Percentiles rank a stretch among this genome's conserved stretches.
These are phyloP conservation scores for Echinarachnius parma DNA, from an alignment of 53 echinoderm and acorn worm genomes.

Conservation along the genomic window DNA sequence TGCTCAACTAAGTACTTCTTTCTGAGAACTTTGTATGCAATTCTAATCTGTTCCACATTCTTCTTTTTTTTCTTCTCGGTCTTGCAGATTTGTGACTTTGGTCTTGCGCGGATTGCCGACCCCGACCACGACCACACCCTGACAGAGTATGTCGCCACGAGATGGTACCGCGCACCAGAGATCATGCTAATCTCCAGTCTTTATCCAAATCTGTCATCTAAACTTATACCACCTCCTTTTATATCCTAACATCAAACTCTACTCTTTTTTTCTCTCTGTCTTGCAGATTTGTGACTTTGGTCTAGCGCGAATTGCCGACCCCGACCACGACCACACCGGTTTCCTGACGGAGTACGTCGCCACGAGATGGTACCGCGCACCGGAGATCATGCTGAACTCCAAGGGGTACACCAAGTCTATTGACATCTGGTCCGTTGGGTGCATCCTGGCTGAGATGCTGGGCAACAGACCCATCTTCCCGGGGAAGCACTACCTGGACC, in stretches of 20 bases:
- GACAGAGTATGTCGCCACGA: too few species aligned
- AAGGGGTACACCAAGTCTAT: slow-evolving; percentile 98
- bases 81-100: too few species aligned
- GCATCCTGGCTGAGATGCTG: slow-evolving; percentile 97
- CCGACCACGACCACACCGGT: slow-evolving; percentile 97
- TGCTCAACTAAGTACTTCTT: too few species aligned
- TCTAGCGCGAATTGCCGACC: slow-evolving; percentile 98
- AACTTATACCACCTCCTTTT: too few species aligned
- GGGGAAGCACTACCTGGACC: slow-evolving; percentile 96
- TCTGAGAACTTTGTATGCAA: too few species aligned
- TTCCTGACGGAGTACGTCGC: slow-evolving; percentile 99
- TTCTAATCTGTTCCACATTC: too few species aligned
- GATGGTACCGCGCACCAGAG: too few species aligned
- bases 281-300: slow-evolving; percentile 99
- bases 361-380: slow-evolving; percentile 97
- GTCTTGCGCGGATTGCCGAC: too few species aligned
- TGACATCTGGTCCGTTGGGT: slow-evolving; percentile 98
- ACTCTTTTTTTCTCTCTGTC: background rate
- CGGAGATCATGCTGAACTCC: slow-evolving; percentile 99
- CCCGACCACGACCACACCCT: too few species aligned
- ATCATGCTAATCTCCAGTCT: too few species aligned
- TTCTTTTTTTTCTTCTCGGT: background rate
- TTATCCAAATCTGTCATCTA: too few species aligned
- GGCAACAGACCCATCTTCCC: slow-evolving; percentile 83
- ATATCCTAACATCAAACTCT: too few species aligned